Base-by-base conservation (phyloP, 1,140 invertebrate species). In the Polypedilum vanderplanki region DNA sequence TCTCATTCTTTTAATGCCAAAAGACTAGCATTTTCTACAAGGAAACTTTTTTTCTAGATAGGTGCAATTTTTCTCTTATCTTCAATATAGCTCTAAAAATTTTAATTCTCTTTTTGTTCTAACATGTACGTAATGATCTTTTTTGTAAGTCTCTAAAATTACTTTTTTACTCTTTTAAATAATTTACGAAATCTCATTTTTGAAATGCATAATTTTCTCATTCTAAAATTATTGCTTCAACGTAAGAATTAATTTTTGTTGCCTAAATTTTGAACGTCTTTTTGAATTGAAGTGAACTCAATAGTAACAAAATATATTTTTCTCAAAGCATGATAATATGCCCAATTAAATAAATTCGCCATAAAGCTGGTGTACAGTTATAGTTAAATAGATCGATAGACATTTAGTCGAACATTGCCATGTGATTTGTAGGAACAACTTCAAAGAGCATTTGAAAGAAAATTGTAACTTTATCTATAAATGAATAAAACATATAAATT, bases 371-470 rank as follows among this genome's bases (percentile, higher is more conserved):
- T 15, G 15, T 12, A 57, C 12, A 57, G 46, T n/a, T 15, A 57
- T 57, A 57, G n/a, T 70, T 70, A 8, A 18, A 70, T 70, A 70
- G 1, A 18, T 70, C n/a, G 17, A 18, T 70, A 70, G 18, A 9
- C 10, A 17, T 70, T 75, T 75, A 83, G 75, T 83, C 81, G 74
- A 82, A 83, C 81, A 82, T 81, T 76, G 78, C 79, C 81, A 82
- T 90, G 76, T 89, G 89, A 77, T 92, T 90, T 15, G 94, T 95
- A 77, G 95, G 94, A 75, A 94, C 94, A 77, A 97, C 94, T 84
- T 96, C 93, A 80, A 96, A 85, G 78, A 96, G 84, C 85, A 95
- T 89, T 86, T 96, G 95, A 79, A 95, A 88, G 84, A 95, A 96
- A 77, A 91, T 89, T 76, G 95, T 96, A 77, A 96, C 87, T 81